Conservation (phyloP, 2,113 vertebrate species). For the Zapornia atra region DNA sequence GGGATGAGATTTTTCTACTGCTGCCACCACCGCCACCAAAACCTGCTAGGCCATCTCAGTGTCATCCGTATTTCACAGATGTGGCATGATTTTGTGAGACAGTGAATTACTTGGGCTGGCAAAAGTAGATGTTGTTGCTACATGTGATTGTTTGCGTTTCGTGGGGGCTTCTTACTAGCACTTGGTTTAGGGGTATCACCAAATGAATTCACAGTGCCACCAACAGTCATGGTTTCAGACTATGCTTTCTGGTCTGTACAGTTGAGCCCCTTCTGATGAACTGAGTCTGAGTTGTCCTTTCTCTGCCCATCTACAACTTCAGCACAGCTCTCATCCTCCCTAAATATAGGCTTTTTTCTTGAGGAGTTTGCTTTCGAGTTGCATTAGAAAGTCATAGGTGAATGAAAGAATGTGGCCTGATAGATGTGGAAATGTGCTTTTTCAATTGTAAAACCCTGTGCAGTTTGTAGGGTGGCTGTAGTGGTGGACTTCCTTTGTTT, state of each 20-base stretch:
- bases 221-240: background rate
- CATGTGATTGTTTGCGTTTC: background rate
- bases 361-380: background rate
- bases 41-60: background rate
- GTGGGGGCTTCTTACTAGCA: background rate
- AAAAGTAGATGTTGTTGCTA: background rate
- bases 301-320: background rate
- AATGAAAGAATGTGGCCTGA: background rate
- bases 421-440: background rate
- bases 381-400: background rate
- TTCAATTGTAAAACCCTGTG: background rate
- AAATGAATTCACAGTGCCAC: background rate
- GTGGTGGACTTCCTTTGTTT: fast-evolving
- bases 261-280: background rate
- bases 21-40: background rate
- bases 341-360: background rate
- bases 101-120: background rate
- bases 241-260: background rate
- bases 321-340: background rate
- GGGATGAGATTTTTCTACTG: background rate
- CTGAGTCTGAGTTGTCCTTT: background rate
- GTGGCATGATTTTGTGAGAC: background rate
- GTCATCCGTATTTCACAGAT: background rate
- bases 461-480: background rate
- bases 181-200: background rate